phyloP scores from a whole-genome alignment of 2,797 vertebrate species.

The Scomberomorus guttatus region DNA sequence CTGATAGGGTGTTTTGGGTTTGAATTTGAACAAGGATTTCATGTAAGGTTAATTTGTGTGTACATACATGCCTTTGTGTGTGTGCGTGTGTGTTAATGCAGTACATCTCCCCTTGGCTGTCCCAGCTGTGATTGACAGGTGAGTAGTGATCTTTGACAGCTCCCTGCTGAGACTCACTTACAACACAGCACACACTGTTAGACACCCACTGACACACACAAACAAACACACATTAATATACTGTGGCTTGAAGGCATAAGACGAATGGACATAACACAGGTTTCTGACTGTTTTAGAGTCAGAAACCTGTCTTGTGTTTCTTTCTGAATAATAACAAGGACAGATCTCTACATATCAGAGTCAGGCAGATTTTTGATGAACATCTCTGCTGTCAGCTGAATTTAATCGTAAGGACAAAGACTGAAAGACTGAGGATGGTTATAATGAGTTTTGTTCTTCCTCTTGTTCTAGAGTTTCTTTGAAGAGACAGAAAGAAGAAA shows the following conservation, averaged over 20 bases:
- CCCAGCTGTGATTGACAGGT: slow-evolving; percentile 56
- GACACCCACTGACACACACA: slow-evolving; percentile 28
- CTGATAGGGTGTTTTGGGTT: not conserved
- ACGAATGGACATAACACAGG: not conserved
- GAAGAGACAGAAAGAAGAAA: slow-evolving; percentile 17
- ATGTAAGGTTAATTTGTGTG: not conserved
- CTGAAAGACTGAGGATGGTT: slow-evolving; percentile 17
- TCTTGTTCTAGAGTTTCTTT: slow-evolving; percentile 17
- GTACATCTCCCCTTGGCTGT: slow-evolving; percentile 5
- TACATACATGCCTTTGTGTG: not conserved
- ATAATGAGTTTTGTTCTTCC: slow-evolving; percentile 40
- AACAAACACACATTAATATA: slow-evolving; percentile 16
- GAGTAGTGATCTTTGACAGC: slow-evolving; percentile 62
- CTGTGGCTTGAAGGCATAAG: slow-evolving; percentile 27
- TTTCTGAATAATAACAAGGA: slow-evolving; percentile 1
- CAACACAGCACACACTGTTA: slow-evolving; percentile 37
- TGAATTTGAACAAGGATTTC: no score
- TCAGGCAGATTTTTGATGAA: slow-evolving; percentile 24
- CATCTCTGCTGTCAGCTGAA: slow-evolving; percentile 54
- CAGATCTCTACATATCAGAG: not conserved
- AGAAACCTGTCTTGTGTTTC: slow-evolving; percentile 8
- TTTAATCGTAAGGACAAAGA: slow-evolving; percentile 32
- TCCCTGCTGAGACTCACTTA: slow-evolving; percentile 38
- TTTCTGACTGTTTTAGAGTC: slow-evolving; percentile 5
- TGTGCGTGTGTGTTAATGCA: not conserved